A percentile compares a stretch with the other conserved stretches of the same genome.
These are phyloP conservation scores for Ariopsis seemanni DNA, from an alignment of 2,113 vertebrate species.

Conservation along the genomic window DNA sequence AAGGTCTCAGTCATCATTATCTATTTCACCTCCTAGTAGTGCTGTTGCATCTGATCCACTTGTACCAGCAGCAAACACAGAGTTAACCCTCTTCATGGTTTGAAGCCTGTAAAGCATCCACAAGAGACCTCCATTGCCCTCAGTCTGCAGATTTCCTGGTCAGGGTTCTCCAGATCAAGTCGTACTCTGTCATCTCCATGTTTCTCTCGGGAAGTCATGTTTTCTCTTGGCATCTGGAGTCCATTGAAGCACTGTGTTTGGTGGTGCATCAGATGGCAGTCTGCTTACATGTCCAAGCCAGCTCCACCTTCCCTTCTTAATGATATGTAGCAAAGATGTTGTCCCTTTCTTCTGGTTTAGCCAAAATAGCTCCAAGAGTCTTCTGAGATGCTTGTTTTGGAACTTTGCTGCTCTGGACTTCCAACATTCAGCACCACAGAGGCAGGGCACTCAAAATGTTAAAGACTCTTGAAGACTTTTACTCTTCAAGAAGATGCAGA, in stretches of 20 bases:
- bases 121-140: background rate
- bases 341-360: background rate
- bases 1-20: background rate
- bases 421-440: background rate
- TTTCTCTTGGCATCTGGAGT: background rate
- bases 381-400: background rate
- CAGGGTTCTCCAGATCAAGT: background rate
- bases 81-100: background rate
- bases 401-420: background rate
- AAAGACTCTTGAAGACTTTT: background rate
- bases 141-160: background rate
- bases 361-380: background rate
- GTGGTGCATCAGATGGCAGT: background rate
- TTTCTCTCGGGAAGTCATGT: background rate
- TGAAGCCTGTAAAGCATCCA: background rate
- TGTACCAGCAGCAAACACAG: background rate
- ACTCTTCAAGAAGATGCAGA: background rate
- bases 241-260: background rate
- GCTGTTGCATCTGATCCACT: slow-evolving; percentile 1
- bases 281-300: background rate
- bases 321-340: background rate
- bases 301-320: background rate
- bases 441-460: background rate
- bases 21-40: background rate
- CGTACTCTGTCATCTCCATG: background rate